phyloP scores from a whole-genome alignment of 2,888 invertebrate species.

The Volucella inflata region DNA sequence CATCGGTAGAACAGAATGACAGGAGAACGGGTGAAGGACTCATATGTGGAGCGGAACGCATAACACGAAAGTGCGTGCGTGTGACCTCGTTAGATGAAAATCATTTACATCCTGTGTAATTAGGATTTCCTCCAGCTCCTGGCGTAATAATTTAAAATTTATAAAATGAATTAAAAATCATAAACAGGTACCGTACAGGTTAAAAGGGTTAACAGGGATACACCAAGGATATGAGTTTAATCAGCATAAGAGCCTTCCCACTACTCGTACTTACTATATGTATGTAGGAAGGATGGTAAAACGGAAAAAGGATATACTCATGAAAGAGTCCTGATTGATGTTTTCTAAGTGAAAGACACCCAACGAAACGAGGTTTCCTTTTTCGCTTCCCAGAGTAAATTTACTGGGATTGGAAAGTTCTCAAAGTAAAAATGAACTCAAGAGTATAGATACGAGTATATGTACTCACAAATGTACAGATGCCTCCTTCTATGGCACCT shows the following conservation, averaged over 20 bases:
- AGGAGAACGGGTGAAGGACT: slow-evolving; percentile 2
- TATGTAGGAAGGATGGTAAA: neutral
- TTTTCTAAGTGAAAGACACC: slow-evolving; percentile 74
- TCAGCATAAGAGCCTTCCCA: slow-evolving; percentile 73
- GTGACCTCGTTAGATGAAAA: slow-evolving; percentile 67
- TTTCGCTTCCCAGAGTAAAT: slow-evolving; percentile 27
- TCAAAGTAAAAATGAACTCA: slow-evolving; percentile 52
- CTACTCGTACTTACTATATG: neutral
- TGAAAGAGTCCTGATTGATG: slow-evolving; percentile 74
- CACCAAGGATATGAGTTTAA: slow-evolving; percentile 69
- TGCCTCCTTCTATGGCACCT: slow-evolving; percentile 62
- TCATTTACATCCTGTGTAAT: slow-evolving; percentile 71
- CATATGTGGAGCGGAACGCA: slow-evolving; percentile 20
- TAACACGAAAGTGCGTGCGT: slow-evolving; percentile 45
- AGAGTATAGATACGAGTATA: slow-evolving; percentile 41
- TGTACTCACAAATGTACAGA: neutral
- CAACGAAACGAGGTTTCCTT: slow-evolving; percentile 58
- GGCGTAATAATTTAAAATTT: slow-evolving; percentile 70
- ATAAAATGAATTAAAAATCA: slow-evolving; percentile 73
- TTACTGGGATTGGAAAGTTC: slow-evolving; percentile 46
- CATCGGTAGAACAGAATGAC: slow-evolving; percentile 38
- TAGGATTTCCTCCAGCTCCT: slow-evolving; percentile 44
- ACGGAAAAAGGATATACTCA: slow-evolving; percentile 71
- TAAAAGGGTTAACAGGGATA: slow-evolving; percentile 65
- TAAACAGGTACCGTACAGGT: slow-evolving; percentile 54